Evolutionary conservation across 2,797 vertebrate genomes (phyloP).

Genomic region (Micromesistius poutassou): DNA sequence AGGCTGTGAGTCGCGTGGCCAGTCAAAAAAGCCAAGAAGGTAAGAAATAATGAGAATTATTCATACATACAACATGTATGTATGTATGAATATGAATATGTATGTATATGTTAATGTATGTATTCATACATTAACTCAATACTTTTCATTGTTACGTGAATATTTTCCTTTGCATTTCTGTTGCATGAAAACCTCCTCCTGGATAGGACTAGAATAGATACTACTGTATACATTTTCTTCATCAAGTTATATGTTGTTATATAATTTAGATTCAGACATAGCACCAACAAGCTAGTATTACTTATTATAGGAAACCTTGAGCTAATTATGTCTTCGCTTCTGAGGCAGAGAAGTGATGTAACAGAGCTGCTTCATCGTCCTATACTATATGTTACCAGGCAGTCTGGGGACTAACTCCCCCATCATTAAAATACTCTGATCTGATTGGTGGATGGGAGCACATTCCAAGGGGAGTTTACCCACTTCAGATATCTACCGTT

Average conservation of each 20-base stretch:
- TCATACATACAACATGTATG: background rate
- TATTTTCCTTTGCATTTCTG: background rate
- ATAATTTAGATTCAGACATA: background rate
- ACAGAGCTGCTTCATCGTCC: background rate
- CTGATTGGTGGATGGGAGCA: background rate
- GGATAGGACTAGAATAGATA: background rate
- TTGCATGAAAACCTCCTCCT: background rate
- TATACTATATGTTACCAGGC: background rate
- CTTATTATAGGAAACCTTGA: background rate
- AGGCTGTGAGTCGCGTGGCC: conserved; percentile 72
- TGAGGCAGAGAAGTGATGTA: conserved; percentile 1
- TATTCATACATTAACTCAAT: background rate
- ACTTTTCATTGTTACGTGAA: background rate
- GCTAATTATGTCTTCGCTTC: background rate
- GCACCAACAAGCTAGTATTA: background rate
- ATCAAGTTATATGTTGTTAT: background rate
- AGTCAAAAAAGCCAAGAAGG: conserved; percentile 78
- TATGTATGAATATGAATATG: background rate
- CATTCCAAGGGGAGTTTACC: background rate
- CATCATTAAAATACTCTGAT: background rate
- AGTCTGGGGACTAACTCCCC: background rate
- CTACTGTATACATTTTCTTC: too few relatives aligned
- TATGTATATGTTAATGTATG: too few relatives aligned
- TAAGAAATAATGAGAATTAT: conserved; percentile 48
- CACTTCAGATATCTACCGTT: background rate